Conservation (phyloP, 2,113 vertebrate species). For the Fulmarus glacialis region DNA sequence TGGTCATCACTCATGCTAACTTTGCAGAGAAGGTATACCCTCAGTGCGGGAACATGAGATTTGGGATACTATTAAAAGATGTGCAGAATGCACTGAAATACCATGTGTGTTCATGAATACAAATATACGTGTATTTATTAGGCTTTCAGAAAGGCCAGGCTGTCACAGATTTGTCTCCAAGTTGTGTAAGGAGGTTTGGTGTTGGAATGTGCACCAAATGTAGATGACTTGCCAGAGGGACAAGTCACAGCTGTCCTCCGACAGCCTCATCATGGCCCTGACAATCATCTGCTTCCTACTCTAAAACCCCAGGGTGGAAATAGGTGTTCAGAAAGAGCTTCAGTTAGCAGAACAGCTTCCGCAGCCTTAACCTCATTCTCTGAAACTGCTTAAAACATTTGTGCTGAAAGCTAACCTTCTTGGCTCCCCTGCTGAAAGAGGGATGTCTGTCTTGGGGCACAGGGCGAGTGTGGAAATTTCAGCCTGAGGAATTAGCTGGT, state of each 20-base stretch:
- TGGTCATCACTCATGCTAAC: neutral
- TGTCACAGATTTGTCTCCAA: neutral
- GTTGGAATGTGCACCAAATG: neutral
- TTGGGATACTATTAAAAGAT: neutral
- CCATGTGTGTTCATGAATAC: rapidly evolving
- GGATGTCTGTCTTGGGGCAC: neutral
- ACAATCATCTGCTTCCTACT: neutral
- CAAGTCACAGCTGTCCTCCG: neutral
- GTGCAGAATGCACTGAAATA: neutral
- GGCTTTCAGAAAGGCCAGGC: neutral
- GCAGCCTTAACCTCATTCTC: neutral
- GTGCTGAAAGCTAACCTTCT: neutral
- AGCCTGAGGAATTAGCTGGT: neutral
- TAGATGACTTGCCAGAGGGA: neutral
- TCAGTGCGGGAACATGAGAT: neutral
- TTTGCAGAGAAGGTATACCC: neutral
- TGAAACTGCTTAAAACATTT: neutral
- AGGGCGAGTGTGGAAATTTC: neutral
- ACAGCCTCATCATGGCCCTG: rapidly evolving
- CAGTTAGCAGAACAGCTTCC: neutral
- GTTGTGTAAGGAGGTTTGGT: neutral
- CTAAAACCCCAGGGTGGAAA: neutral
- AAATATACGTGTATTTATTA: neutral
- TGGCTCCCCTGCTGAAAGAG: neutral
- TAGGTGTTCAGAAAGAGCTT: neutral